Evolutionary conservation across 1,140 invertebrate species (phyloP).

Genomic region (Anastrepha ludens): DNA sequence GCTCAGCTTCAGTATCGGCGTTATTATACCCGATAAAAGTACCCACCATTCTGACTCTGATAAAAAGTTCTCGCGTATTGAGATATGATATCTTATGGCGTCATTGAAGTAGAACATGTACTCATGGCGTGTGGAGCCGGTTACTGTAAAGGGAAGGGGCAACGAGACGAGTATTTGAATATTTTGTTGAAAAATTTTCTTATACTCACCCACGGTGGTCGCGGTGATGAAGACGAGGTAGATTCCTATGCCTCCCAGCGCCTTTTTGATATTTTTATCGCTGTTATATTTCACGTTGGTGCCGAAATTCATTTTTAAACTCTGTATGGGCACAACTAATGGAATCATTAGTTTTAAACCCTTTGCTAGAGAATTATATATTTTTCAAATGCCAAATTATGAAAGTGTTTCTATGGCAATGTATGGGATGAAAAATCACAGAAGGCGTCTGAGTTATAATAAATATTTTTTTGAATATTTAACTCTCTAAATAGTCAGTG

Average conservation of each 20-base stretch:
- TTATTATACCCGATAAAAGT: constrained; percentile 58
- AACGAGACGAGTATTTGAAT: background rate
- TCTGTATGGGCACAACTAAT: background rate
- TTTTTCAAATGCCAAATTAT: background rate
- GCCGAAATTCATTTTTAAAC: constrained; percentile 1
- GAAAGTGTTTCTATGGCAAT: background rate
- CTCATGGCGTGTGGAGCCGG: constrained; percentile 63
- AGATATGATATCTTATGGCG: constrained; percentile 65
- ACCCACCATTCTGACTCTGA: constrained; percentile 68
- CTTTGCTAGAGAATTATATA: background rate
- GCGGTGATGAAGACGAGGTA: background rate
- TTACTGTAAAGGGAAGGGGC: constrained; percentile 55
- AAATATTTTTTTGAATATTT: too few species aligned
- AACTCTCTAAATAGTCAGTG: too few species aligned
- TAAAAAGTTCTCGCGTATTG: constrained; percentile 63
- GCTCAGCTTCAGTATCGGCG: constrained; percentile 60
- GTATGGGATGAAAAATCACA: too few species aligned
- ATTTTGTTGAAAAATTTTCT: background rate
- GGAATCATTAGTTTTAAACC: background rate
- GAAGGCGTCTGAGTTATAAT: too few species aligned
- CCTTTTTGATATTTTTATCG: background rate
- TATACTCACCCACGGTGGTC: constrained; percentile 9
- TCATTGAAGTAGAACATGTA: constrained; percentile 72
- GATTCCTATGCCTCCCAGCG: background rate
- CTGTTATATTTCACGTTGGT: constrained; percentile 4